These are phyloP conservation scores for Dexiosoma caninum DNA, from an alignment of 2,888 invertebrate species.

Conservation along the genomic window DNA sequence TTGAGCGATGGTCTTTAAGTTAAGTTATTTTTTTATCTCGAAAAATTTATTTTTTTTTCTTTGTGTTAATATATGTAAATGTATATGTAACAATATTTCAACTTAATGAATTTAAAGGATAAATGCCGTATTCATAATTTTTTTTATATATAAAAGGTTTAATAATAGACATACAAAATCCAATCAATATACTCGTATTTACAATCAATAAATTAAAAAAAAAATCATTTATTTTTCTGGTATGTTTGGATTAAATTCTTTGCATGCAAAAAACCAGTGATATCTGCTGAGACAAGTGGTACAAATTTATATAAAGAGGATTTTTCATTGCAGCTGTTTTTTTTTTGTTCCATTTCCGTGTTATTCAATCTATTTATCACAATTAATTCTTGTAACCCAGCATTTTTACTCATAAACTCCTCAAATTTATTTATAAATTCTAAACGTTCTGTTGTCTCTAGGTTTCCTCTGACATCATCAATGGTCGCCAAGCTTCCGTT, in stretches of 20 bases:
- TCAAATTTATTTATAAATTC: constrained; percentile 35
- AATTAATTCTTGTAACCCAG: constrained; percentile 16
- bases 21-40: too few species aligned
- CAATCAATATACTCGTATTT: too few species aligned
- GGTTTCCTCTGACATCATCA: not conserved
- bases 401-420: constrained; percentile 13
- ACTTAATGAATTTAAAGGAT: too few species aligned
- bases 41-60: too few species aligned
- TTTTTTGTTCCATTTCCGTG: not conserved
- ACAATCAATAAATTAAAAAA: too few species aligned
- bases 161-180: too few species aligned
- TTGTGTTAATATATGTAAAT: too few species aligned
- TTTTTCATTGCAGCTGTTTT: not conserved
- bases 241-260: constrained; percentile 26
- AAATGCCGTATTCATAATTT: too few species aligned
- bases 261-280: constrained; percentile 2
- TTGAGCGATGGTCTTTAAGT: too few species aligned
- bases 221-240: not conserved
- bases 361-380: not conserved
- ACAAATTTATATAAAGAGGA: constrained; percentile 28
- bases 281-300: constrained; percentile 10
- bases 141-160: too few species aligned
- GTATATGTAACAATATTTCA: too few species aligned
- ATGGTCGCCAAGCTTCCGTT: constrained; percentile 32
- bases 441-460: not conserved